A percentile compares a stretch with the other conserved stretches of the same genome.
Evolutionary conservation across 2,113 vertebrate genomes (phyloP).

Genomic region (Cheirogaleus medius): DNA sequence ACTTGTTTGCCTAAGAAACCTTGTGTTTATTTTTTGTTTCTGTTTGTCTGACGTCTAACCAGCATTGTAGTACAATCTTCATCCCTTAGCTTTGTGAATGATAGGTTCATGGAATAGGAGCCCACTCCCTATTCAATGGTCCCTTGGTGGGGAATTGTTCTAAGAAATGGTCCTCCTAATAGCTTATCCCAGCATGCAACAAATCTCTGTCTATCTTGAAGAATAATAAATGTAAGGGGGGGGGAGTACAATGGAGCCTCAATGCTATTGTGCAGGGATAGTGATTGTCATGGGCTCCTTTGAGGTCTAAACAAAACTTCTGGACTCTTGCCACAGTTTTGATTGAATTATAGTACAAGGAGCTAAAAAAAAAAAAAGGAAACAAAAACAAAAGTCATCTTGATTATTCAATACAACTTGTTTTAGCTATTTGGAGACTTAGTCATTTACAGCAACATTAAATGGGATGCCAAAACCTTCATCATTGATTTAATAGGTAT

Average conservation of each 20-base stretch:
- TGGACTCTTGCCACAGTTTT: background rate
- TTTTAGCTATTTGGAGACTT: background rate
- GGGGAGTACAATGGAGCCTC: background rate
- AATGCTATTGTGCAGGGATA: background rate
- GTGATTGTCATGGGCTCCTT: background rate
- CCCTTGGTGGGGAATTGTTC: background rate
- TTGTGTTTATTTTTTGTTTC: conserved; percentile 69
- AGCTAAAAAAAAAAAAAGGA: background rate
- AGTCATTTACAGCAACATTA: background rate
- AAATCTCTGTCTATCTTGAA: conserved; percentile 68
- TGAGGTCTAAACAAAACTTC: background rate
- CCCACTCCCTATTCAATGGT: background rate
- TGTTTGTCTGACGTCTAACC: conserved; percentile 66
- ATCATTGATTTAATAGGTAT: background rate
- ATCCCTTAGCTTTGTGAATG: conserved; percentile 56
- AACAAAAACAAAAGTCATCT: background rate
- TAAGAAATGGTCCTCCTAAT: conserved; percentile 46
- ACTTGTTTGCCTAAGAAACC: conserved; percentile 66
- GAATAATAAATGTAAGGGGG: background rate
- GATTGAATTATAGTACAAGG: background rate
- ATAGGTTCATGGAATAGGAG: conserved; percentile 30
- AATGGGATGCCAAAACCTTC: background rate
- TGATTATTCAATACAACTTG: conserved; percentile 20
- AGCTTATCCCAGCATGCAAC: conserved; percentile 49
- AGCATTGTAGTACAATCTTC: background rate